Evolutionary conservation across 2,888 invertebrate species (phyloP).

Genomic region (Eueremaeus valkanovi): DNA sequence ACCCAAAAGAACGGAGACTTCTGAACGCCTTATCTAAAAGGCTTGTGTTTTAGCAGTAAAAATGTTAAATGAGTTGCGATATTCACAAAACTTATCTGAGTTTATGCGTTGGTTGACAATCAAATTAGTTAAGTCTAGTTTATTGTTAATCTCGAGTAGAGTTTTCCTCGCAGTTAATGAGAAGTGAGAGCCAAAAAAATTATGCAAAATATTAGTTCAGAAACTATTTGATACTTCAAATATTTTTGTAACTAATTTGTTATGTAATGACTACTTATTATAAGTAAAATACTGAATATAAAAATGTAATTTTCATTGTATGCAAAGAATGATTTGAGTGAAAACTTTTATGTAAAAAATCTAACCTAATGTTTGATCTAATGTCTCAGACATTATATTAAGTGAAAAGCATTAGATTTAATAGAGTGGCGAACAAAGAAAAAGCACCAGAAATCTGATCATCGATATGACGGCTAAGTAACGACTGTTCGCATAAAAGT

Average conservation of each 20-base stretch:
- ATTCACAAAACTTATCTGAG: constrained; percentile 1
- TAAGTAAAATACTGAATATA: background rate
- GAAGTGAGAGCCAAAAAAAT: background rate
- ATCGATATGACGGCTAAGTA: background rate
- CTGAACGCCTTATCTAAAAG: background rate
- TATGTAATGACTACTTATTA: background rate
- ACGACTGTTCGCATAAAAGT: background rate
- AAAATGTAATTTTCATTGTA: background rate
- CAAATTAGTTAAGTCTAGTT: background rate
- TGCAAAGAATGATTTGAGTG: background rate
- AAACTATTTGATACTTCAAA: background rate
- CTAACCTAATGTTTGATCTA: background rate
- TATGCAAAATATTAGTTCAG: background rate
- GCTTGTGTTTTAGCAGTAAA: background rate
- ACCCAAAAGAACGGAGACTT: background rate
- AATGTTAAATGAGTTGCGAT: constrained; percentile 17
- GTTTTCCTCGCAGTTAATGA: background rate
- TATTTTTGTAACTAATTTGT: background rate
- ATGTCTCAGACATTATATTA: background rate
- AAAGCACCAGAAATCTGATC: too few relatives aligned
- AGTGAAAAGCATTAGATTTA: background rate
- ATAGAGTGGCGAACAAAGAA: too few relatives aligned
- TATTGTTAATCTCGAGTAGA: background rate
- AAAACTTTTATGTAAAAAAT: too few relatives aligned
- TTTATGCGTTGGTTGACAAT: constrained; percentile 23